Evolutionary conservation across 2,113 vertebrate genomes (phyloP).

Genomic region (Petrocephalus microphthalmus): DNA sequence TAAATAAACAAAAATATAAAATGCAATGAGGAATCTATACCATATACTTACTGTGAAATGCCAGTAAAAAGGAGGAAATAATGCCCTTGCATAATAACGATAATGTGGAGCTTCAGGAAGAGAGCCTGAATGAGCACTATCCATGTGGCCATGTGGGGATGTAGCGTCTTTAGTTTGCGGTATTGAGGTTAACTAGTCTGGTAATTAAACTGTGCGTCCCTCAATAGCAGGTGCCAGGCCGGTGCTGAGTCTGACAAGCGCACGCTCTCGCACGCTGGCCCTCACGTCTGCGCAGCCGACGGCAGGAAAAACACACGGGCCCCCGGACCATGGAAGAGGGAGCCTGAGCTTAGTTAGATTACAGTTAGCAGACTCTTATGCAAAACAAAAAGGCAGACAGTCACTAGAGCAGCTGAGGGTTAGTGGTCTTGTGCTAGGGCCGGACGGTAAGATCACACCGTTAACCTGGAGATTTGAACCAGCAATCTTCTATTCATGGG

Average conservation of each 20-base stretch:
- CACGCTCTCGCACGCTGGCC: background rate
- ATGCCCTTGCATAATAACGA: background rate
- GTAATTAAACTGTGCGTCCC: slow-evolving; percentile 56
- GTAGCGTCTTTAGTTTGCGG: slow-evolving; percentile 57
- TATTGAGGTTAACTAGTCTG: slow-evolving; percentile 62
- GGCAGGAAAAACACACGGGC: slow-evolving; percentile 32
- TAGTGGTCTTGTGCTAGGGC: background rate
- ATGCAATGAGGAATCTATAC: background rate
- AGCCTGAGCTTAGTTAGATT: background rate
- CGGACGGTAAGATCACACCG: background rate
- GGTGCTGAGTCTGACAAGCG: slow-evolving; percentile 41
- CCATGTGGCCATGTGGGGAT: slow-evolving; percentile 51
- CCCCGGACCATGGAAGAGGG: slow-evolving; percentile 35
- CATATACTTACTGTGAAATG: background rate
- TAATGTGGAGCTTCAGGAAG: slow-evolving; percentile 6
- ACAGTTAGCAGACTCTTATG: background rate
- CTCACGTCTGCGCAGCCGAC: slow-evolving; percentile 19
- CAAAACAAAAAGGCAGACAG: background rate
- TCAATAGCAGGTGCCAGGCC: slow-evolving; percentile 57
- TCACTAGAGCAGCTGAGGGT: background rate
- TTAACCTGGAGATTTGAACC: background rate
- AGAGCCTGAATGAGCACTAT: slow-evolving; percentile 50
- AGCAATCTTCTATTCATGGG: background rate
- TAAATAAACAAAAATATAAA: background rate
- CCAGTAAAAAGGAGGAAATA: background rate